These are phyloP conservation scores for Podotricha telesiphe DNA, from an alignment of 2,888 invertebrate species.

Conservation along the genomic window DNA sequence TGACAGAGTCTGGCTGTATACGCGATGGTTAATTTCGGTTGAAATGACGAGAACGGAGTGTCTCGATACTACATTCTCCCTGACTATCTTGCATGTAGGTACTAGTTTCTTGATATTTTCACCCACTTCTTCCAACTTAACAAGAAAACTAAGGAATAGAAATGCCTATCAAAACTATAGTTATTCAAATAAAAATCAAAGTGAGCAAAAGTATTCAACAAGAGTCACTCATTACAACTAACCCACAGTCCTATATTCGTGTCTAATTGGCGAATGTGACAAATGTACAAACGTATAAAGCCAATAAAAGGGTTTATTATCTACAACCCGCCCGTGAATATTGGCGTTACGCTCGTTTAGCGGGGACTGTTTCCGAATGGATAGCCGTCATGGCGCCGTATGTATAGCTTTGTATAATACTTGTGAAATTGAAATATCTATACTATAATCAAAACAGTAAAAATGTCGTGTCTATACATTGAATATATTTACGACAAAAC, in stretches of 20 bases:
- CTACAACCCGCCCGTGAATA: conserved; percentile 68
- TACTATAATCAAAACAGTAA: too few relatives aligned
- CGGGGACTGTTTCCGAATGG: conserved; percentile 55
- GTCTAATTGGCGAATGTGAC: conserved; percentile 30
- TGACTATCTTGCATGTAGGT: too few relatives aligned
- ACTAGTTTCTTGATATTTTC: too few relatives aligned
- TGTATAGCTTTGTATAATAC: background rate
- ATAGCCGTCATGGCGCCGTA: conserved; percentile 65
- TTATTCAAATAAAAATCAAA: background rate
- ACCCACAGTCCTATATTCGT: background rate
- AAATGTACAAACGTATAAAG: conserved; percentile 52
- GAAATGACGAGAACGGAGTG: too few relatives aligned
- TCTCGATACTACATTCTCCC: too few relatives aligned
- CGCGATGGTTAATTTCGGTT: too few relatives aligned
- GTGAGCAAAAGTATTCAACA: background rate
- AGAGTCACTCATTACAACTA: background rate
- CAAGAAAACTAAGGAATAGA: too few relatives aligned
- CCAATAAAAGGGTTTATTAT: conserved; percentile 77
- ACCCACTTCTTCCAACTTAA: too few relatives aligned
- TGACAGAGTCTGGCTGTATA: too few relatives aligned
- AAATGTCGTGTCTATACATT: too few relatives aligned
- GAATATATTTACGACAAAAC: too few relatives aligned
- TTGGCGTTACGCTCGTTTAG: conserved; percentile 66
- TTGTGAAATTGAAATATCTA: background rate
- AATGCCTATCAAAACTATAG: background rate